A percentile compares a stretch with the other conserved stretches of the same genome.
Evolutionary conservation across 2,113 vertebrate species (phyloP).

Genomic region (Istiophorus platypterus): DNA sequence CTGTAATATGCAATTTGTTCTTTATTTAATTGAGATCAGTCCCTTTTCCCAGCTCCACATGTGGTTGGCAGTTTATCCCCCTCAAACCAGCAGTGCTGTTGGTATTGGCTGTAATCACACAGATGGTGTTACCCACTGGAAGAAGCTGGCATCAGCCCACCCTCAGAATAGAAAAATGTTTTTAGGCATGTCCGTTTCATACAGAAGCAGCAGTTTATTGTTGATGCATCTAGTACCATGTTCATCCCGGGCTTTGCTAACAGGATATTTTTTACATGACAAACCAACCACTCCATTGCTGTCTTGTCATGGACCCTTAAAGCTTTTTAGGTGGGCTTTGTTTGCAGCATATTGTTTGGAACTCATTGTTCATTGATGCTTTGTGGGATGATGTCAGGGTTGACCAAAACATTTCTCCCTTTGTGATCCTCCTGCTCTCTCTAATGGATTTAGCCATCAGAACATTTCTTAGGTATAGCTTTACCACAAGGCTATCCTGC

Average conservation of each 20-base stretch:
- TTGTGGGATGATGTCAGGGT: slow-evolving; percentile 39
- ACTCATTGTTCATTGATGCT: slow-evolving; percentile 55
- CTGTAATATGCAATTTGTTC: slow-evolving; percentile 32
- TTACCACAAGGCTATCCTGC: not conserved
- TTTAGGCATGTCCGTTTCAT: slow-evolving; percentile 32
- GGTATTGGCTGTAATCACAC: slow-evolving; percentile 10
- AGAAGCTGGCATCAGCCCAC: slow-evolving; percentile 26
- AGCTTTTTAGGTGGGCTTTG: slow-evolving; percentile 14
- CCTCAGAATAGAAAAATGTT: slow-evolving; percentile 11
- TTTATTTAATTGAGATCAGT: slow-evolving; percentile 7
- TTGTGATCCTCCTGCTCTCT: slow-evolving; percentile 22
- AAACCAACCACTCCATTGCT: slow-evolving; percentile 27
- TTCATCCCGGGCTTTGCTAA: slow-evolving; percentile 7
- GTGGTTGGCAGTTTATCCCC: slow-evolving; percentile 41
- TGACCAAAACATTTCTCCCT: slow-evolving; percentile 4
- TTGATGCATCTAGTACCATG: slow-evolving; percentile 11
- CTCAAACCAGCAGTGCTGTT: slow-evolving; percentile 36
- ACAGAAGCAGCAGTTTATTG: slow-evolving; percentile 24
- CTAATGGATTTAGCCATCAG: slow-evolving; percentile 2
- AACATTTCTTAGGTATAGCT: not conserved
- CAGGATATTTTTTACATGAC: slow-evolving; percentile 8
- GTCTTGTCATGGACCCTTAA: slow-evolving; percentile 27
- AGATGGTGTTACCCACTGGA: slow-evolving; percentile 18
- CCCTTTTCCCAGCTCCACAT: slow-evolving; percentile 31
- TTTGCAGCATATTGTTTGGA: slow-evolving; percentile 18